Evolutionary conservation across 2,797 vertebrate species (phyloP).

Genomic region (Aplochiton taeniatus): DNA sequence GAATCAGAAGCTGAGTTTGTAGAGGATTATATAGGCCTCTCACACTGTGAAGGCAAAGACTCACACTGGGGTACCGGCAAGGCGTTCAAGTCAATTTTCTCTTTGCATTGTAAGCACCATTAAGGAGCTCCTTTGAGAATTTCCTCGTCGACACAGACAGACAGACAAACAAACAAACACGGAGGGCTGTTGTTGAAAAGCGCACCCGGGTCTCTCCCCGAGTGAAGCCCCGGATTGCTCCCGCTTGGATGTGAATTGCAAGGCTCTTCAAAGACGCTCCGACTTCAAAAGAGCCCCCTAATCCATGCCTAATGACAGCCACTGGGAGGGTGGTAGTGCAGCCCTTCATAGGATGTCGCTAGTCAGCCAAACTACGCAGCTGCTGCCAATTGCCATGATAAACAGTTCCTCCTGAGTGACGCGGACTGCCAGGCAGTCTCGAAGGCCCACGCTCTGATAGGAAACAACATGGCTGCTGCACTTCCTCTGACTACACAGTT

Average conservation of each 20-base stretch:
- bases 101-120: conserved; percentile 60
- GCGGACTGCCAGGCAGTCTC: no score
- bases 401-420: conserved; percentile 22
- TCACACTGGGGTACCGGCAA: conserved; percentile 43
- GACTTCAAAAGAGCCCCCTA: conserved; percentile 59
- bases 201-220: conserved; percentile 36
- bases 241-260: conserved; percentile 44
- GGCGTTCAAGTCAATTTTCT: conserved; percentile 60
- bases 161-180: conserved; percentile 43
- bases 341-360: conserved; percentile 39
- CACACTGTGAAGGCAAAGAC: conserved; percentile 31
- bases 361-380: conserved; percentile 48
- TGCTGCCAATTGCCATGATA: conserved; percentile 34
- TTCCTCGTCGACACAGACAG: conserved; percentile 48
- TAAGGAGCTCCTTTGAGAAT: conserved; percentile 60
- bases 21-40: conserved; percentile 20
- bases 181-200: conserved; percentile 43
- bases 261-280: conserved; percentile 49
- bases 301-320: conserved; percentile 59
- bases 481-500: no score
- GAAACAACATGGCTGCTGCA: conserved; percentile 26
- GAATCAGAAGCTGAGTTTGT: conserved; percentile 36
- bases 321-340: conserved; percentile 21
- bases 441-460: no score
- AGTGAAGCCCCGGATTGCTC: conserved; percentile 47